These are phyloP conservation scores for Coracias cyanogaster DNA, from an alignment of 2,797 vertebrate genomes.

Conservation along the genomic window DNA sequence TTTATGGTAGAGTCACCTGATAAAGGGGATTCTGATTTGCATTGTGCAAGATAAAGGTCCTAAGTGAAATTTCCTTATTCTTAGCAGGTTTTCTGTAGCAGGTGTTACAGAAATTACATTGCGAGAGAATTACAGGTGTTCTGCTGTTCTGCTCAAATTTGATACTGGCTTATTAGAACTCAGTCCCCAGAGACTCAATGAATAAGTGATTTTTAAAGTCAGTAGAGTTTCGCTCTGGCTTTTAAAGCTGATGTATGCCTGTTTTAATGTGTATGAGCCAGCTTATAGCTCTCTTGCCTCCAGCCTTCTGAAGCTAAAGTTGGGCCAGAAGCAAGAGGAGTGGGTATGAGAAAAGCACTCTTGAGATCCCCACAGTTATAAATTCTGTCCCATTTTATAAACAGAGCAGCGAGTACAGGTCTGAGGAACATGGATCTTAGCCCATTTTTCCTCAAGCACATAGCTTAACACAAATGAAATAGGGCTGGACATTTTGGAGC, in stretches of 20 bases:
- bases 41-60: not conserved
- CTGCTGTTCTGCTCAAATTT: not conserved
- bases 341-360: not conserved
- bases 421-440: not conserved
- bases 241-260: not conserved
- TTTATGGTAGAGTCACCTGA: not conserved
- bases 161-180: not conserved
- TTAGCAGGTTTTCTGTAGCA: not conserved
- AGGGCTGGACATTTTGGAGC: not conserved
- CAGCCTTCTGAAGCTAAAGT: not conserved
- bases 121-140: not conserved
- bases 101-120: constrained; percentile 2
- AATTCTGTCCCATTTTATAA: constrained; percentile 10
- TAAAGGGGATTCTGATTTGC: not conserved
- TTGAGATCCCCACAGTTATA: not conserved
- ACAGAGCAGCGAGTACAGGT: not conserved
- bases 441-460: not conserved
- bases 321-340: not conserved
- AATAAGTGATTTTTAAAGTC: not conserved
- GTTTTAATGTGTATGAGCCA: not conserved
- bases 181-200: not conserved
- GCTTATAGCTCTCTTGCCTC: not conserved
- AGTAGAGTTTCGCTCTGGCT: not conserved
- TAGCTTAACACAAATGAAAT: not conserved
- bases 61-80: not conserved